phyloP scores from a whole-genome alignment of 2,113 vertebrate species.

The Malurus cyaneus region DNA sequence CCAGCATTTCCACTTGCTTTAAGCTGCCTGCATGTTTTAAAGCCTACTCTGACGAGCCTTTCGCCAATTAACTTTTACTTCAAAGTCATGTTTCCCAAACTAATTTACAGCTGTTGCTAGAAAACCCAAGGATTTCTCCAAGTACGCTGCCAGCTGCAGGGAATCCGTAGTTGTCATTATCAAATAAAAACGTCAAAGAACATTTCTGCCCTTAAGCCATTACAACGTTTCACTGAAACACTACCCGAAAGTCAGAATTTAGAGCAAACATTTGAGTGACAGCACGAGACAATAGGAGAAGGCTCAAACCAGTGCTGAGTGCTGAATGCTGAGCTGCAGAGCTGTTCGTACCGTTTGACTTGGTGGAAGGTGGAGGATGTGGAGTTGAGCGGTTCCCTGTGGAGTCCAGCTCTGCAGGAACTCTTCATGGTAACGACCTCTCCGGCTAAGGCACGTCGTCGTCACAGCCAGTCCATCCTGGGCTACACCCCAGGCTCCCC shows the following conservation, averaged over 20 bases:
- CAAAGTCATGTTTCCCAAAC: conserved; percentile 16
- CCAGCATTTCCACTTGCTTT: conserved; percentile 23
- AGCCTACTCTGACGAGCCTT: background rate
- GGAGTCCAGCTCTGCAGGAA: conserved; percentile 80
- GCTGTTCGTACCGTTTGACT: conserved; percentile 74
- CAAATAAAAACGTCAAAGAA: background rate
- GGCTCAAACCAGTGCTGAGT: background rate
- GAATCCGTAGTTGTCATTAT: background rate
- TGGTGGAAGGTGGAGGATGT: conserved; percentile 67
- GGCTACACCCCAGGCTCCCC: background rate
- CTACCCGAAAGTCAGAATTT: background rate
- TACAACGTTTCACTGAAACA: background rate
- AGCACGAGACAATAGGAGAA: fast-evolving
- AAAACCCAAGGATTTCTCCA: conserved; percentile 6
- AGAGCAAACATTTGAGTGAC: background rate
- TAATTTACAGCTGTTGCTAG: conserved; percentile 21
- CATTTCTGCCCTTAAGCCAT: background rate
- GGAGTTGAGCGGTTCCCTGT: conserved; percentile 75
- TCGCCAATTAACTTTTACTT: conserved; percentile 4
- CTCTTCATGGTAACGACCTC: conserved; percentile 75
- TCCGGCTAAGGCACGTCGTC: conserved; percentile 66
- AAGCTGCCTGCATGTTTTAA: background rate
- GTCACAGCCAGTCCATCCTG: conserved; percentile 71
- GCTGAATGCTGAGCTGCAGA: background rate
- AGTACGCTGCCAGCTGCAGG: background rate